Evolutionary conservation across 2,888 invertebrate species (phyloP).

Genomic region (Abscondita cerata): DNA sequence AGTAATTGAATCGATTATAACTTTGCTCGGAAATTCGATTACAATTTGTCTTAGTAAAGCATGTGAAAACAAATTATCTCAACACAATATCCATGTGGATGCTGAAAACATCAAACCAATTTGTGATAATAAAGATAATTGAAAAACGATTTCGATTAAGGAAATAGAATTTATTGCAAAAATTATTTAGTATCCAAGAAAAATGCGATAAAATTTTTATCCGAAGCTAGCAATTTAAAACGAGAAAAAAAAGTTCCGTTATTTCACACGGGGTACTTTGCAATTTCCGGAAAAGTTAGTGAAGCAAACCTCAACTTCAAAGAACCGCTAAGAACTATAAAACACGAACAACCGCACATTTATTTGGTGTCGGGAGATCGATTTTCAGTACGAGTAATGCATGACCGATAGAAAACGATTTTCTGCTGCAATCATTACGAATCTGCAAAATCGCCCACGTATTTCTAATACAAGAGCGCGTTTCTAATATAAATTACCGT

Average conservation of each 20-base stretch:
- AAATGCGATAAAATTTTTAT: too few species aligned
- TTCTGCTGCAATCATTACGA: conserved; percentile 29
- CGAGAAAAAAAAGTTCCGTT: not conserved
- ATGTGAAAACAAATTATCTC: too few species aligned
- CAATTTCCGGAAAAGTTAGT: conserved; percentile 15
- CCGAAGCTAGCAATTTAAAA: conserved; percentile 6
- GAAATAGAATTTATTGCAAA: too few species aligned
- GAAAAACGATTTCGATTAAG: too few species aligned
- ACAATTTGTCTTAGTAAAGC: too few species aligned
- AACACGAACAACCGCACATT: conserved; percentile 35
- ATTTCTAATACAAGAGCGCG: conserved; percentile 25
- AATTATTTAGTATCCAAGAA: too few species aligned
- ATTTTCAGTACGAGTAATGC: conserved; percentile 32
- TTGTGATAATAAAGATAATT: too few species aligned
- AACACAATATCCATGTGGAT: too few species aligned
- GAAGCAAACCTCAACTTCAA: conserved; percentile 15
- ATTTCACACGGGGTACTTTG: conserved; percentile 15
- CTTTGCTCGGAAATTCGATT: too few species aligned
- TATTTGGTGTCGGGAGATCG: conserved; percentile 36
- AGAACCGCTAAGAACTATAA: conserved; percentile 19
- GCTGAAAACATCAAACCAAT: too few species aligned
- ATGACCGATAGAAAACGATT: conserved; percentile 33
- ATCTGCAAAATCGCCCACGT: conserved; percentile 29
- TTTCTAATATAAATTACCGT: conserved; percentile 30
- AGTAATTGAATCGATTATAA: too few species aligned